Evolutionary conservation across 1,140 invertebrate genomes (phyloP).

Genomic region (Maconellicoccus hirsutus): DNA sequence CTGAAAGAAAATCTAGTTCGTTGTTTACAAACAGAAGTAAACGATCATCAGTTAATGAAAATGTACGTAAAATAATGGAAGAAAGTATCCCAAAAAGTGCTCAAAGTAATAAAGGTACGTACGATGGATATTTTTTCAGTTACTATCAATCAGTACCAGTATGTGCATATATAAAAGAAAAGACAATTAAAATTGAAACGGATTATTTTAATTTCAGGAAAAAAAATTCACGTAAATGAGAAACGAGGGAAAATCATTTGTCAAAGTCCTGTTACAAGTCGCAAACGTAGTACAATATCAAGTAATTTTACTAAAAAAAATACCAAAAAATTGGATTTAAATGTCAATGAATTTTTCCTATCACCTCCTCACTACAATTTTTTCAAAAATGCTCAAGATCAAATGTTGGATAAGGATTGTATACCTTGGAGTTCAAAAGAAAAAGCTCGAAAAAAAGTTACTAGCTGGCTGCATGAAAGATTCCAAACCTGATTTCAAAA

Average conservation of each 20-base stretch:
- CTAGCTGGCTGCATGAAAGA: neutral
- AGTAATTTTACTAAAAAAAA: neutral
- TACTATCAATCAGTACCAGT: no score
- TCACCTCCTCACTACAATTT: neutral
- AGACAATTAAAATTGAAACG: no score
- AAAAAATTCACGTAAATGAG: neutral
- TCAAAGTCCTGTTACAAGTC: neutral
- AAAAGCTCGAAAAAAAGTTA: neutral
- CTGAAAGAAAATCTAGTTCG: neutral
- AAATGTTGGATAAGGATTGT: neutral
- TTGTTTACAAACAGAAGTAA: neutral
- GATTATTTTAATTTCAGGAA: neutral
- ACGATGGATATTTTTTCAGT: no score
- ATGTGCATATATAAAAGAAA: no score
- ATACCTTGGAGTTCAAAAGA: neutral
- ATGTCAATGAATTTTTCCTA: neutral
- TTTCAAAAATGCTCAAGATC: neutral
- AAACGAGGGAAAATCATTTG: neutral
- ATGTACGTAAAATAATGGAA: neutral
- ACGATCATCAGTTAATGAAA: neutral
- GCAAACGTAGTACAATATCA: neutral
- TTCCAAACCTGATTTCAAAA: neutral
- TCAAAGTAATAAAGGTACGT: neutral
- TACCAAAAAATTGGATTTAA: neutral
- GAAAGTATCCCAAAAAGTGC: neutral